Percentiles rank a stretch among this genome's conserved stretches.
Conservation (phyloP, 2,888 invertebrate species). For the Scrobipalpa costella region DNA sequence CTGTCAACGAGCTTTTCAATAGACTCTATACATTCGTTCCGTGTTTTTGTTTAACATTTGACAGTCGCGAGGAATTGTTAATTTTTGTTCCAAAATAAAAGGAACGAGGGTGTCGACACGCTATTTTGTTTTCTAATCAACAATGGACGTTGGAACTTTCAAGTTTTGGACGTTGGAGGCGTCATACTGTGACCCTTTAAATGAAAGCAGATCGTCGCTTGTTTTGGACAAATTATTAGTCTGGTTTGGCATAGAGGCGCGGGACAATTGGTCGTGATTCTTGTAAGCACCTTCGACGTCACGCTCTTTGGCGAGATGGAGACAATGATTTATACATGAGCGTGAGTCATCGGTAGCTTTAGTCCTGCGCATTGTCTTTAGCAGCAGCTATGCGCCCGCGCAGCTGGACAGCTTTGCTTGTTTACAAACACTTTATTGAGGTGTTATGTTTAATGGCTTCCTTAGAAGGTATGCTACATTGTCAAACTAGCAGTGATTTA, state of each 20-base stretch:
- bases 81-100: constrained; percentile 62
- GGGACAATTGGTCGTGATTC: constrained; percentile 73
- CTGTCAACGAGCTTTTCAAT: constrained; percentile 56
- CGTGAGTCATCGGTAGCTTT: constrained; percentile 75
- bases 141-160: constrained; percentile 63
- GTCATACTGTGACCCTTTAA: constrained; percentile 73
- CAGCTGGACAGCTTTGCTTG: constrained; percentile 75
- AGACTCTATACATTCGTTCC: constrained; percentile 61
- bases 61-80: constrained; percentile 63
- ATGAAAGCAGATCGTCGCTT: constrained; percentile 59
- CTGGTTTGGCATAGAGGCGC: constrained; percentile 74
- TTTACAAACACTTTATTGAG: constrained; percentile 81
- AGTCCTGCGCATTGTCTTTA: constrained; percentile 69
- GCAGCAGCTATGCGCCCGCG: constrained; percentile 50
- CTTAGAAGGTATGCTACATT: constrained; percentile 69
- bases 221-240: constrained; percentile 79
- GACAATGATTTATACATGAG: constrained; percentile 76
- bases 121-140: constrained; percentile 73
- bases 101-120: constrained; percentile 77
- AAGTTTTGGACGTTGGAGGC: constrained; percentile 46
- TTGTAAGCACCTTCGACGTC: constrained; percentile 61
- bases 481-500: constrained; percentile 65
- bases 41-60: constrained; percentile 64
- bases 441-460: constrained; percentile 75
- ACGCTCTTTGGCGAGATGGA: constrained; percentile 41